These are phyloP conservation scores for Parnassius glacialis DNA, from an alignment of 2,888 invertebrate genomes.

Conservation along the genomic window DNA sequence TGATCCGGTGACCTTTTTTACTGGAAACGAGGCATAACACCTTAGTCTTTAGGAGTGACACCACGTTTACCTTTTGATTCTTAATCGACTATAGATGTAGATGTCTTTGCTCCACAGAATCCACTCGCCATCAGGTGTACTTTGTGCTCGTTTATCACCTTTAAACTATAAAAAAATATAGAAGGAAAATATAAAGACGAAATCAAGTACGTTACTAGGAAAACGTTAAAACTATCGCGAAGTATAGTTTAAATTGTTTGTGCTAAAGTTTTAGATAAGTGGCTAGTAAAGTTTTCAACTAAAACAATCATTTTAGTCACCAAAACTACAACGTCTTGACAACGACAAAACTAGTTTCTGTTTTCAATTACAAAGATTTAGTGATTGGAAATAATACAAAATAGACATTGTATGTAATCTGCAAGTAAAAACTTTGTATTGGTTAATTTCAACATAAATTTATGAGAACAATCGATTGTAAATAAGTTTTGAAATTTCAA, in stretches of 20 bases:
- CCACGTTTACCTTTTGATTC: too few relatives aligned
- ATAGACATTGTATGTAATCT: background rate
- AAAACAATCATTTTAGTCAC: constrained; percentile 18
- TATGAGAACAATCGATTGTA: background rate
- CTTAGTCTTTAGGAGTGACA: too few relatives aligned
- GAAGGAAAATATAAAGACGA: too few relatives aligned
- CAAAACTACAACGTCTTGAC: constrained; percentile 15
- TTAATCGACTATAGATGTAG: too few relatives aligned
- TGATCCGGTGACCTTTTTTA: too few relatives aligned
- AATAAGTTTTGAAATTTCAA: too few relatives aligned
- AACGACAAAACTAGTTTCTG: constrained; percentile 11
- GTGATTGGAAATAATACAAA: background rate
- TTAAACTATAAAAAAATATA: too few relatives aligned
- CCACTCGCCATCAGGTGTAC: too few relatives aligned
- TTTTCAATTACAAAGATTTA: constrained; percentile 9
- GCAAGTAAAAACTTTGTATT: background rate
- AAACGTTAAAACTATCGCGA: background rate
- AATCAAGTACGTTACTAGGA: too few relatives aligned
- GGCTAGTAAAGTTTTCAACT: constrained; percentile 15
- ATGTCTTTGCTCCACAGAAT: too few relatives aligned
- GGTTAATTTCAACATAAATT: constrained; percentile 13
- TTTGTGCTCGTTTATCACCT: too few relatives aligned
- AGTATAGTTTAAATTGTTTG: constrained; percentile 4
- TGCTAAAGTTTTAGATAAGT: constrained; percentile 16
- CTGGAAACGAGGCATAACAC: too few relatives aligned